phyloP scores from a whole-genome alignment of 2,797 vertebrate genomes.

The Eulemur rubriventer region DNA sequence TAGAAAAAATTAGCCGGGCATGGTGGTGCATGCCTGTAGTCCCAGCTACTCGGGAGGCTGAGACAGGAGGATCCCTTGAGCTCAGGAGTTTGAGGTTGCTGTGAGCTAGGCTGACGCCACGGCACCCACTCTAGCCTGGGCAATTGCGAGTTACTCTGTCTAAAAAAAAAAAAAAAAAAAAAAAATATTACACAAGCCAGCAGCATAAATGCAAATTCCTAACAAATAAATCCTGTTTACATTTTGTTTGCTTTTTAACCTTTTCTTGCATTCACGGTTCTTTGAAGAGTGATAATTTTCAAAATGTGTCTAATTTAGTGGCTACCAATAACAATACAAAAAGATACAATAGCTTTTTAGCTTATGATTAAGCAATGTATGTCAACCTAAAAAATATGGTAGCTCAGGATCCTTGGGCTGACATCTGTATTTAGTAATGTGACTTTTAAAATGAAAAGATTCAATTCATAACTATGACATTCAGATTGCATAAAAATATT shows the following conservation, averaged over 20 bases:
- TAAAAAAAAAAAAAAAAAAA: too few relatives aligned
- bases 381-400: neutral
- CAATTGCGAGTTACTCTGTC: too few relatives aligned
- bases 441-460: constrained; percentile 25
- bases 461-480: neutral
- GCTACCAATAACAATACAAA: neutral
- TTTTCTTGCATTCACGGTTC: neutral
- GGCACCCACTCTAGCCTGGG: too few relatives aligned
- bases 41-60: too few relatives aligned
- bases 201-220: neutral
- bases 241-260: neutral
- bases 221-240: neutral
- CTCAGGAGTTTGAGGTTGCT: too few relatives aligned
- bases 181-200: neutral
- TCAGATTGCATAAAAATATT: neutral
- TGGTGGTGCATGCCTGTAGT: too few relatives aligned
- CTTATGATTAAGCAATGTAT: constrained; percentile 25
- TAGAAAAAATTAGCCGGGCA: too few relatives aligned
- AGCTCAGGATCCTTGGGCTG: neutral
- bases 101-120: too few relatives aligned
- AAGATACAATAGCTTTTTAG: neutral
- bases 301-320: neutral
- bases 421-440: constrained; percentile 29
- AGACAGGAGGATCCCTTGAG: too few relatives aligned
- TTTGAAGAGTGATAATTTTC: neutral